A percentile compares a stretch with the other conserved stretches of the same genome.
Evolutionary conservation across 2,113 vertebrate genomes (phyloP).

Genomic region (Lontra canadensis): DNA sequence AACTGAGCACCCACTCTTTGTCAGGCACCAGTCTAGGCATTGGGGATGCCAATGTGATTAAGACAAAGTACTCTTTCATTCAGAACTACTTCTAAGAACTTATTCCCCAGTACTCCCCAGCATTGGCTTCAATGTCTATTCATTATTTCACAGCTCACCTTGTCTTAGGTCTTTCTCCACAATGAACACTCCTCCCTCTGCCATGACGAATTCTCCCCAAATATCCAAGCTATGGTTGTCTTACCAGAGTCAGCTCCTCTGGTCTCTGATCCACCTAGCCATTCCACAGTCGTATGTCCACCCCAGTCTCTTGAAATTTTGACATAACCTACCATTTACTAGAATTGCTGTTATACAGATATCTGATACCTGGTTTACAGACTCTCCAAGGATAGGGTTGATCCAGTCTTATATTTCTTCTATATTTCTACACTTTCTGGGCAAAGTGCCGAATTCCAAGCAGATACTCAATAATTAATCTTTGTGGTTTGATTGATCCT

Average conservation of each 20-base stretch:
- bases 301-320: background rate
- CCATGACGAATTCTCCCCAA: background rate
- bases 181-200: too few species aligned
- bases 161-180: background rate
- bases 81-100: background rate
- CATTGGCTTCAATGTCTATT: background rate
- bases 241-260: background rate
- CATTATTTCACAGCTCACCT: background rate
- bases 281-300: background rate
- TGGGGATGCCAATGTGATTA: background rate
- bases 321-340: background rate
- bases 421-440: background rate
- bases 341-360: background rate
- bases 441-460: background rate
- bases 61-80: background rate
- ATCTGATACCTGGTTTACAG: background rate
- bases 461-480: constrained; percentile 49
- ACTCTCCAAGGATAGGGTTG: background rate
- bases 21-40: background rate
- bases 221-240: background rate
- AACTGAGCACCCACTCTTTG: background rate
- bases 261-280: background rate
- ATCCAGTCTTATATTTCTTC: background rate
- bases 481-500: constrained; percentile 57
- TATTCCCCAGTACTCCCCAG: background rate